Base-by-base conservation (phyloP, 2,888 invertebrate species). In the Limnephilus lunatus region DNA sequence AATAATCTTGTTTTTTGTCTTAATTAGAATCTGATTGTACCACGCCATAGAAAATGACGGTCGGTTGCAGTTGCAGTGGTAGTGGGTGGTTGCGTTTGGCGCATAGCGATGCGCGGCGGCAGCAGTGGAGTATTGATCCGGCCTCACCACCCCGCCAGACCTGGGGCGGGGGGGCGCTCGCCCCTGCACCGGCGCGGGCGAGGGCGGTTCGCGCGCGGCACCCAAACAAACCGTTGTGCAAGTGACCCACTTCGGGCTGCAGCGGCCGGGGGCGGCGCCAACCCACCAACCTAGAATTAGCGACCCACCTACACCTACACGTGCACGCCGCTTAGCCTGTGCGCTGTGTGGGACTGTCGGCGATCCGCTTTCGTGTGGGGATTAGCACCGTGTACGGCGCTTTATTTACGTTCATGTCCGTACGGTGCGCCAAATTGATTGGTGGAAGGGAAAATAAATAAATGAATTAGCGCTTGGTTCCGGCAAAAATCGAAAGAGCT, bases 211-310 rank as follows among this genome's bases (percentile, higher is more conserved):
- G 92, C 81, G 89, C 92, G 83, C 91, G 93, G 91, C 93, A 93
- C 93, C 93, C 93, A 93, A 93, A 93, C 93, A 93, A 93, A 93
- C 93, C 93, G 93, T 93, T 93, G 92, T 93, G 93, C 93, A 93
- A 93, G 93, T 93, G 93, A 93, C 93, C 93, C 89, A 93, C 92
- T 92, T 93, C 31, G 86, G 85, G 32, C 81, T 48, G 91, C 87
- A 80, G 86, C 83, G 83, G 82, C 53, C 83, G 81, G 82, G 81
- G 88, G 11, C 53, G 89, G 48, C 35, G 44, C 48, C n/a, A 31
- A 35, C 68, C 39, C n/a, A 35, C 48, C 53, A 68, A 68, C 68
- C 68, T 9, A 68, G 68, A 68, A 68, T 68, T 68, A 68, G 25
- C 68, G 68, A 68, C 25, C 68, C 68, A 68, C 68, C 68, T 68